Evolutionary conservation across 2,113 vertebrate species (phyloP).

Genomic region (Cisticola juncidis): DNA sequence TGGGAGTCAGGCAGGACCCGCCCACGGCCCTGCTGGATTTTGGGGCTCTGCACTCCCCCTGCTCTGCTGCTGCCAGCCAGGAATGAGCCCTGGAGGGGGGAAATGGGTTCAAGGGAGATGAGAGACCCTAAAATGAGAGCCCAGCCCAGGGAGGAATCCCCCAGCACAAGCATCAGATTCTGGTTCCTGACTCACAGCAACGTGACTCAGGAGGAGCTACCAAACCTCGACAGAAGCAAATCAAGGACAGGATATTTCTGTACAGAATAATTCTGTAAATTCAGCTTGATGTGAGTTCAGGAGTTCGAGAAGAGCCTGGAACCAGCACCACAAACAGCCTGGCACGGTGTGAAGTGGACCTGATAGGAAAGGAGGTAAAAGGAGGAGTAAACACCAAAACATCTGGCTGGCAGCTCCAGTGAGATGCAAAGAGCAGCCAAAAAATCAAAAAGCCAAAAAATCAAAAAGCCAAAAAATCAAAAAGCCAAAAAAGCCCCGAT

Average conservation of each 20-base stretch:
- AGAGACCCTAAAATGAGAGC: accelerated
- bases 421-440: not conserved
- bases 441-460: too few relatives aligned
- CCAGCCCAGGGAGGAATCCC: not conserved
- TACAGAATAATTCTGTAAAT: not conserved
- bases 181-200: conserved; percentile 11
- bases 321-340: not conserved
- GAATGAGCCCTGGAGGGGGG: not conserved
- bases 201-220: not conserved
- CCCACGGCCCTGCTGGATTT: accelerated
- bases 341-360: not conserved
- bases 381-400: not conserved
- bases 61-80: not conserved
- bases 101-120: not conserved
- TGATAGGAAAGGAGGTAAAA: not conserved
- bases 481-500: not conserved
- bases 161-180: not conserved
- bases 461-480: too few relatives aligned
- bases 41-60: not conserved
- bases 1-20: not conserved
- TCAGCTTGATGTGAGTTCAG: not conserved
- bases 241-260: conserved; percentile 4
- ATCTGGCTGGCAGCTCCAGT: not conserved
- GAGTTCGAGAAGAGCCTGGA: not conserved
- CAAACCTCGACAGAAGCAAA: not conserved